phyloP scores from a whole-genome alignment of 1,140 invertebrate species.

The Zeugodacus cucurbitae region DNA sequence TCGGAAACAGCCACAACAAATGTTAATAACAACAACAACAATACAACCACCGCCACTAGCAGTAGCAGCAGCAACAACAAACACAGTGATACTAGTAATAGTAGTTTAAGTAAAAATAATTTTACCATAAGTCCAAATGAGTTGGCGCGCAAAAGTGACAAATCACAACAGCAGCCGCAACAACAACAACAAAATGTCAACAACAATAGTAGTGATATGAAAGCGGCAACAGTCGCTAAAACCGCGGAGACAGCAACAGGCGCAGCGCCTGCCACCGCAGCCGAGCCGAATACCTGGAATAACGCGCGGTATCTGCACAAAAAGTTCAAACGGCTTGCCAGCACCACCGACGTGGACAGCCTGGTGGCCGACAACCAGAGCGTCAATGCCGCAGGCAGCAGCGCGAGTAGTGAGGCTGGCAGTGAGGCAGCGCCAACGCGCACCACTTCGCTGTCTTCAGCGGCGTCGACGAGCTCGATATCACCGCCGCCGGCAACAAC shows the following conservation, averaged over 20 bases:
- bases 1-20: not conserved
- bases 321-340: constrained; percentile 89
- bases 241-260: constrained; percentile 45
- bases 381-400: constrained; percentile 48
- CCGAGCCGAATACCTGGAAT: constrained; percentile 67
- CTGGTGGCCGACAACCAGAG: constrained; percentile 55
- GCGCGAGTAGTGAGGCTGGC: constrained; percentile 61
- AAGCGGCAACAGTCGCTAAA: constrained; percentile 25
- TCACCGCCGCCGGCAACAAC: constrained; percentile 44
- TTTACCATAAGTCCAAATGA: constrained; percentile 48
- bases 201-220: constrained; percentile 58
- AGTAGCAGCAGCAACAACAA: constrained; percentile 44
- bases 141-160: constrained; percentile 13
- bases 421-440: constrained; percentile 48
- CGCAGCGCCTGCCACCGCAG: constrained; percentile 61
- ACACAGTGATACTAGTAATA: constrained; percentile 48
- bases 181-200: constrained; percentile 53
- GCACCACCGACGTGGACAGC: constrained; percentile 68
- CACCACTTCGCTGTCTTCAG: constrained; percentile 63
- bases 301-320: constrained; percentile 87
- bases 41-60: constrained; percentile 18
- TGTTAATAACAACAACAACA: constrained; percentile 38
- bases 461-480: constrained; percentile 56
- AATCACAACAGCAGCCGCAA: constrained; percentile 47
- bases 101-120: constrained; percentile 48